Evolutionary conservation across 2,888 invertebrate species (phyloP).

Genomic region (Drosophila kokeensis): DNA sequence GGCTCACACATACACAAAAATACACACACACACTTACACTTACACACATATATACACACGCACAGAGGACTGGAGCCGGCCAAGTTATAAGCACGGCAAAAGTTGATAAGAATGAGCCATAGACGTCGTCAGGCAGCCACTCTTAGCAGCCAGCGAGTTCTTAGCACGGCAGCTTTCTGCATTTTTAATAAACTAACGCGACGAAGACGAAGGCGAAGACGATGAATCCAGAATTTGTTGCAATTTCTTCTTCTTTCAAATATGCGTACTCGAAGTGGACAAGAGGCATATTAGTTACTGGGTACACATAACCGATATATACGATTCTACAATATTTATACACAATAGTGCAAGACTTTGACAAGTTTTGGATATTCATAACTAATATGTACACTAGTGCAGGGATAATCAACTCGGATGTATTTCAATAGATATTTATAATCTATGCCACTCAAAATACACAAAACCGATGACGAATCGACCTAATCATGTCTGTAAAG

Average conservation of each 20-base stretch:
- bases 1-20: conserved; percentile 24
- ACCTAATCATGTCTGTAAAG: background rate
- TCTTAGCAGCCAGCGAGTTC: conserved; percentile 59
- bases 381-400: background rate
- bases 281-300: conserved; percentile 10
- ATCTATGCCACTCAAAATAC: background rate
- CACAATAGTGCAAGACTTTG: background rate
- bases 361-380: rapidly evolving
- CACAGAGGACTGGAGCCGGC: background rate
- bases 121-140: conserved; percentile 78
- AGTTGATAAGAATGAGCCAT: conserved; percentile 79
- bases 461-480: background rate
- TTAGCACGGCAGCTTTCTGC: conserved; percentile 75
- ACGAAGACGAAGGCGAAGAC: conserved; percentile 35
- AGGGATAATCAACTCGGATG: conserved; percentile 2
- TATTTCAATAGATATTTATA: background rate
- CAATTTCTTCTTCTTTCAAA: conserved; percentile 19
- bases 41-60: background rate
- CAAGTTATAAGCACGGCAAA: conserved; percentile 76
- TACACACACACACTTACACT: background rate
- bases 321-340: background rate
- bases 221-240: conserved; percentile 45
- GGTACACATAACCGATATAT: background rate
- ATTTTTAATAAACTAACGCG: conserved; percentile 77
- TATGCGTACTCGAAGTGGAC: conserved; percentile 5